Base-by-base conservation (phyloP, 2,888 invertebrate genomes). In the Eledona agricola region DNA sequence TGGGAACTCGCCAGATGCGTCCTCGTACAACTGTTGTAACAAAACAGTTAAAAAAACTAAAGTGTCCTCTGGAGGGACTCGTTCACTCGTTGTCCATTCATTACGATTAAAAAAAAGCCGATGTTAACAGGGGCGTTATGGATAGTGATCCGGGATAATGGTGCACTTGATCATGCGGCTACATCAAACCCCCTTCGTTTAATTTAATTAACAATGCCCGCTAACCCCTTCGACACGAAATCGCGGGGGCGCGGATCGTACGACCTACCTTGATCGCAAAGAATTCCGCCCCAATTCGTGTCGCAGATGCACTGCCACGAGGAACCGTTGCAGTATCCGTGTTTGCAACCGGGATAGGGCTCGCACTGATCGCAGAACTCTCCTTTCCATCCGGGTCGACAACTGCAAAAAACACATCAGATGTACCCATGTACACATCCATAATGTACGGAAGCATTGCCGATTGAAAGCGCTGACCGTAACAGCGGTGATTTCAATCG, bases 241-340 rank as follows among this genome's bases (percentile, higher is more conserved):
- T 32, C 5, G 9, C 11, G 40, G 32, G 40, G 49, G 31, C 10
- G 29, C 42, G 10, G 6, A 28, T 13, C 22, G 12, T 43, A 29
- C 12, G 17, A 11, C 65, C 71, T 78, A 88, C 88, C 88, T 86
- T 96, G 96, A 80, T 97, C 96, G 80, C 97, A 97, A 66, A 96
- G 88, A 64, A 96, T 92, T 62, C 97, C 97, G 65, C 96, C 97
- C 97, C 97, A 97, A 75, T 97, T 97, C 68, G 96, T 95, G 75
- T 95, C 89, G 79, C 97, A 97, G 69, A 93, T 92, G 80, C 97
- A 98, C 76, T 96, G 90, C 93, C 93, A 96, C 32, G 94, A 92
- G 61, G 88, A 89, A 59, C 92, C 89, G 73, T 90, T 89, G 82
- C 97, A 98, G 75, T 91, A 92, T 60, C 97, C 97, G 77, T 96